A percentile compares a stretch with the other conserved stretches of the same genome.
phyloP scores from a whole-genome alignment of 2,888 invertebrate genomes.

The Zygogramma bicolorata region DNA sequence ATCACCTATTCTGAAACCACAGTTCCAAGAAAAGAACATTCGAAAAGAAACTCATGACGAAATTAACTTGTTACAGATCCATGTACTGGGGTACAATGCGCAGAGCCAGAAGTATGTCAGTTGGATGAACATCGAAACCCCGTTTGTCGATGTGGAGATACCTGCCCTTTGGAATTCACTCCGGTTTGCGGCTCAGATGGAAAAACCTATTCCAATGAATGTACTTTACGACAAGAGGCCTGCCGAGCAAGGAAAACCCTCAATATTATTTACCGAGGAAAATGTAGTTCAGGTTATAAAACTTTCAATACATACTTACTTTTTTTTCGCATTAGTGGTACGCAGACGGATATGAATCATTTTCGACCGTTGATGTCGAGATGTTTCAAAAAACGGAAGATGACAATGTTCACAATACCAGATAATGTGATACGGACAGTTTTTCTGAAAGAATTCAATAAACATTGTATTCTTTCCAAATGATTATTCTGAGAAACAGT shows the following conservation, averaged over 20 bases:
- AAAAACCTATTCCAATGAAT: conserved; percentile 87
- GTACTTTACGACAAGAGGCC: conserved; percentile 83
- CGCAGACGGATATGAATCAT: too few relatives aligned
- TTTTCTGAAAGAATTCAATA: too few relatives aligned
- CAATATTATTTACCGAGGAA: conserved; percentile 84
- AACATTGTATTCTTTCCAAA: too few relatives aligned
- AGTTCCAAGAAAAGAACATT: too few relatives aligned
- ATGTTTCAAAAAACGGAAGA: too few relatives aligned
- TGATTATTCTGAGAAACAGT: too few relatives aligned
- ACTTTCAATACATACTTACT: conserved; percentile 7
- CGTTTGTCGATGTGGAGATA: conserved; percentile 83
- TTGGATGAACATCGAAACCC: conserved; percentile 83
- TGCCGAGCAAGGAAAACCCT: conserved; percentile 81
- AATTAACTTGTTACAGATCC: conserved; percentile 81
- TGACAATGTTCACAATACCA: too few relatives aligned
- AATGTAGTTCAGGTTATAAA: conserved; percentile 80
- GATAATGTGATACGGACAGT: too few relatives aligned
- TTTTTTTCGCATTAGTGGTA: too few relatives aligned
- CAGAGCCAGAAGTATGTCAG: conserved; percentile 85
- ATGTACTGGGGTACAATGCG: conserved; percentile 82
- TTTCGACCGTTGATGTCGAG: too few relatives aligned
- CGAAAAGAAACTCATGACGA: too few relatives aligned
- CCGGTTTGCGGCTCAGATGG: conserved; percentile 85
- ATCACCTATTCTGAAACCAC: too few relatives aligned
- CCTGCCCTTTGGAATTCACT: conserved; percentile 80